phyloP scores from a whole-genome alignment of 1,140 invertebrate species.

The Lepeophtheirus salmonis region DNA sequence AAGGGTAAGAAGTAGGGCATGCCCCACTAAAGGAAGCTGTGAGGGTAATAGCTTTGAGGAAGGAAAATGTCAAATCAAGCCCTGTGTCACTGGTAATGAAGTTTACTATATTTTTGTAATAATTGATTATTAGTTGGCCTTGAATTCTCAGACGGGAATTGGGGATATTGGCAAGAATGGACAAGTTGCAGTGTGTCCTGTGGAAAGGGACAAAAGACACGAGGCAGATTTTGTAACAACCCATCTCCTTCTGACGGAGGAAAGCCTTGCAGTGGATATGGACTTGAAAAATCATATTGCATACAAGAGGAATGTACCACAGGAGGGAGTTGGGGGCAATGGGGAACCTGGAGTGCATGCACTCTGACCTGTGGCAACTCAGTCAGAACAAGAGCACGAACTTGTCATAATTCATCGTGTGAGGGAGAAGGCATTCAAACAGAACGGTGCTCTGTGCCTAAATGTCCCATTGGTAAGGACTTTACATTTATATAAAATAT shows the following conservation, averaged over 20 bases:
- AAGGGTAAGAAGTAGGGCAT: background rate
- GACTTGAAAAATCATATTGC: background rate
- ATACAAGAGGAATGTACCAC: background rate
- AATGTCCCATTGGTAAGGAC: background rate
- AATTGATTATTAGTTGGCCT: background rate
- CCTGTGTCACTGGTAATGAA: background rate
- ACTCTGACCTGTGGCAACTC: background rate
- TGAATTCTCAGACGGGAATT: background rate
- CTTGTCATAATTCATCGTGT: background rate
- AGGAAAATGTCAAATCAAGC: background rate
- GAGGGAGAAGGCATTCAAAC: background rate
- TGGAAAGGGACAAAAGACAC: background rate
- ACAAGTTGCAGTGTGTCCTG: background rate
- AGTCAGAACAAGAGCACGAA: background rate
- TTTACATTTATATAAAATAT: background rate
- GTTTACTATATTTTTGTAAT: background rate
- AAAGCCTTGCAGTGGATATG: background rate
- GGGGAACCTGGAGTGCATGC: background rate
- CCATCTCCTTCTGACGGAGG: background rate
- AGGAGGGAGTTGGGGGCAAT: background rate
- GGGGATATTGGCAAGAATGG: background rate
- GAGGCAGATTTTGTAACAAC: background rate
- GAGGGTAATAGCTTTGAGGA: background rate
- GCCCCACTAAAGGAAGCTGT: background rate
- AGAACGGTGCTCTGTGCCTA: background rate